Base-by-base conservation (phyloP, 2,888 invertebrate genomes). In the Sesamia inferens region DNA sequence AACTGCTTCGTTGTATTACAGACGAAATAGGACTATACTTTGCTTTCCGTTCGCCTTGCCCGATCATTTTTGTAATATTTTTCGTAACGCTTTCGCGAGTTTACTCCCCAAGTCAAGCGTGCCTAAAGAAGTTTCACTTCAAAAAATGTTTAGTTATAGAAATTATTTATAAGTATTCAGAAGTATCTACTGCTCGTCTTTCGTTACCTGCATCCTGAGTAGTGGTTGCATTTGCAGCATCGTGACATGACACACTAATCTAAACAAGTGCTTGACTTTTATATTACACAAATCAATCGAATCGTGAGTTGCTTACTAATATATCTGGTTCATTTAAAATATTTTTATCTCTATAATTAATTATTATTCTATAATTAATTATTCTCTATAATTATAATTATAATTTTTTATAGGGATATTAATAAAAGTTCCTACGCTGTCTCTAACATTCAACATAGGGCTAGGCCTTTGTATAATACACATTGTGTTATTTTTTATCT, bases 211-310 rank as follows among this genome's bases (percentile, higher is more conserved):
- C 31, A 73, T 81, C 64, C 67, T 42, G 84, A 71, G 78, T 82
- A 85, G 74, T 73, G 78, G 82, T 57, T 44, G 1, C 24, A 31
- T 63, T 62, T 54, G 11, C 55, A 70, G 44, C 69, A 72, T 82
- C 76, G 85, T 85, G 82, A 82, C 87, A 80, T 86, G 85, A 86
- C 87, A 85, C 71, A 85, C 75, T 82, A 75, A 86, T 84, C 78
- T 72, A 84, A 31, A 84, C 78, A 82, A 78, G 57, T 75, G 68
- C 71, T 57, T 61, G 63, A 78, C 82, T 82, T 82, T 82, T 85
- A 74, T 71, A 72, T 59, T 78, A 58, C 59, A 85, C 85, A 85
- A 85, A 83, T 85, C 83, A 75, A 82, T 78, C 55, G 69, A 64
- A 84, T 64, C 81, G 85, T 78, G 78, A 70, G 62, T 68, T 78